Evolutionary conservation across 1,140 invertebrate genomes (phyloP).

Genomic region (Fopius arisanus): DNA sequence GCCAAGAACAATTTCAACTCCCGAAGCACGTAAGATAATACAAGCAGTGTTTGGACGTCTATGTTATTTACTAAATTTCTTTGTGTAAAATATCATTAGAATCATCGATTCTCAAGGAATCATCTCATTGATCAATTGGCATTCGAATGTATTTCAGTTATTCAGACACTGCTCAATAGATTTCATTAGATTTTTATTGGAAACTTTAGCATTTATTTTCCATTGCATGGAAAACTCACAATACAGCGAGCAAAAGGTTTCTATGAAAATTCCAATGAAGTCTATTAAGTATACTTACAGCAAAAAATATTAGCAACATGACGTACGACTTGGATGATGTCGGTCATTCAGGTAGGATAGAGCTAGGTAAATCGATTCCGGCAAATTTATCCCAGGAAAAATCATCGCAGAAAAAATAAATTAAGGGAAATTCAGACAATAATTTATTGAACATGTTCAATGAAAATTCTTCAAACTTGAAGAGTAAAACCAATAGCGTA

Average conservation of each 20-base stretch:
- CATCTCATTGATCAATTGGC: neutral
- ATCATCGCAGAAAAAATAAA: no score
- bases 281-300: neutral
- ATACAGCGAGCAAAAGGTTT: neutral
- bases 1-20: constrained; percentile 48
- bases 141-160: neutral
- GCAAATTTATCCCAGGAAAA: no score
- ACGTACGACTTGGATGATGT: neutral
- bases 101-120: constrained; percentile 7
- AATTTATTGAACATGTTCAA: no score
- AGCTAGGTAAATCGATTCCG: no score
- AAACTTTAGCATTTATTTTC: neutral
- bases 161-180: constrained; percentile 3
- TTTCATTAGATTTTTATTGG: neutral
- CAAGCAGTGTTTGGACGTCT: constrained; percentile 14
- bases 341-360: neutral
- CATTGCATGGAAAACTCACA: neutral
- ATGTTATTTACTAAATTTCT: constrained; percentile 9
- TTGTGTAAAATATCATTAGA: constrained; percentile 3
- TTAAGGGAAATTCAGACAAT: no score
- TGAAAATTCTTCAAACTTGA: no score
- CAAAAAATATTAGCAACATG: neutral
- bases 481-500: no score
- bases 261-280: neutral
- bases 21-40: constrained; percentile 47